Conservation (phyloP, 2,797 vertebrate genomes). For the Vultur gryphus region DNA sequence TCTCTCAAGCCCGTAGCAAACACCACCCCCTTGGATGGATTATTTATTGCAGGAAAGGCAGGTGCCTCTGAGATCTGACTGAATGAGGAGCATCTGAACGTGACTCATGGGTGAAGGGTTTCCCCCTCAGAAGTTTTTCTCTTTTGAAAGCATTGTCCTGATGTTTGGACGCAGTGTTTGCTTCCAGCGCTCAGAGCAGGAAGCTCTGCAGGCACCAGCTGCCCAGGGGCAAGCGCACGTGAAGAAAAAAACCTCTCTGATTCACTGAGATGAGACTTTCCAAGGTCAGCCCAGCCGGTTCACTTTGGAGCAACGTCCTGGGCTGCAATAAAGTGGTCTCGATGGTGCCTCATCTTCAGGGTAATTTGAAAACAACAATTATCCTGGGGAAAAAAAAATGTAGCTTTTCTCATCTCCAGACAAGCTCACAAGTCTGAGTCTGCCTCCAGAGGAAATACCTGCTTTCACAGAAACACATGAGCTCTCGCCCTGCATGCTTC, state of each 20-base stretch:
- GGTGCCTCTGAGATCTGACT: not conserved
- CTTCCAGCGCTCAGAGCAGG: not conserved
- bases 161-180: not conserved
- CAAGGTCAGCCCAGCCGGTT: not conserved
- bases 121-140: not conserved
- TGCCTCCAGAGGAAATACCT: not conserved
- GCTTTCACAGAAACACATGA: not conserved
- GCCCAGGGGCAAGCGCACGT: fast-evolving
- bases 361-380: not conserved
- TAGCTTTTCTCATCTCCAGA: not conserved
- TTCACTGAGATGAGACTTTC: not conserved
- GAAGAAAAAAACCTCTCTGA: not conserved
- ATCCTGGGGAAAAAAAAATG: not conserved
- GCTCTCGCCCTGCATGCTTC: fast-evolving
- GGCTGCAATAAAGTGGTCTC: not conserved
- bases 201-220: not conserved
- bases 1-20: not conserved
- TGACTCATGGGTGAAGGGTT: not conserved
- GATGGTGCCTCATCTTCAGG: not conserved
- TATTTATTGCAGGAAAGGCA: not conserved
- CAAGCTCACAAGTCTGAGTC: not conserved
- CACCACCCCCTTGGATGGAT: fast-evolving
- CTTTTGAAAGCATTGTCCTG: not conserved
- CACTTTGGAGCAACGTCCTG: not conserved
- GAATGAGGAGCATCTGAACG: not conserved